Conservation (phyloP, 2,113 vertebrate genomes). For the Albula goreensis region DNA sequence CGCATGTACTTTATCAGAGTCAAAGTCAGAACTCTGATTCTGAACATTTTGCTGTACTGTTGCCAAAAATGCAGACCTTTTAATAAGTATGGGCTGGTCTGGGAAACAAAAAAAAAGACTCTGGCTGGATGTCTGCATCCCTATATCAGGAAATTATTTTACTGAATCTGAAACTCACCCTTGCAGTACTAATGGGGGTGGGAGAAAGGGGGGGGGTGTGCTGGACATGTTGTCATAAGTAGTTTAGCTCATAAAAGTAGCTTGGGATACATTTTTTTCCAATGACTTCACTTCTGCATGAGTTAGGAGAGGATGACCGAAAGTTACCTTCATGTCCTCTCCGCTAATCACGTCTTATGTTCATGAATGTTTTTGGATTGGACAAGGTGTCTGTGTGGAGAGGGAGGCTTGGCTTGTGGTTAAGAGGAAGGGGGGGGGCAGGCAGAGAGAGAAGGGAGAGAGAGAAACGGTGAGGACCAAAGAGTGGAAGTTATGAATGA, state of each 20-base stretch:
- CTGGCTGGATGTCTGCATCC: not conserved
- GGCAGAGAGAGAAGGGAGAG: not conserved
- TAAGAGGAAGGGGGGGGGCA: not conserved
- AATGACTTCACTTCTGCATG: not conserved
- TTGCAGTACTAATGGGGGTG: not conserved
- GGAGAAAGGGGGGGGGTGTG: not conserved
- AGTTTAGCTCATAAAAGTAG: not conserved
- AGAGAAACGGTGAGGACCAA: no score
- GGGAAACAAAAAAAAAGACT: not conserved
- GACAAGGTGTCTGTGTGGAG: slow-evolving; percentile 1
- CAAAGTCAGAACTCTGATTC: no score
- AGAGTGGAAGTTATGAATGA: no score
- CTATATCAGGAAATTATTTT: no score
- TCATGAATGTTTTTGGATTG: no score
- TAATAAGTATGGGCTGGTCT: not conserved
- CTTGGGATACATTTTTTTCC: not conserved
- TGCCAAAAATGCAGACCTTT: not conserved
- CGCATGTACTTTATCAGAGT: no score
- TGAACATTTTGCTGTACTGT: not conserved
- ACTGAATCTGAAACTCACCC: not conserved
- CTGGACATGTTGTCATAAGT: not conserved
- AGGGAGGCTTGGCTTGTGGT: not conserved
- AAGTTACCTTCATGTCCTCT: no score
- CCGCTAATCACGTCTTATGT: no score
- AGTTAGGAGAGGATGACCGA: not conserved